Conservation (phyloP, 2,888 invertebrate species). For the Polydesmus complanatus region DNA sequence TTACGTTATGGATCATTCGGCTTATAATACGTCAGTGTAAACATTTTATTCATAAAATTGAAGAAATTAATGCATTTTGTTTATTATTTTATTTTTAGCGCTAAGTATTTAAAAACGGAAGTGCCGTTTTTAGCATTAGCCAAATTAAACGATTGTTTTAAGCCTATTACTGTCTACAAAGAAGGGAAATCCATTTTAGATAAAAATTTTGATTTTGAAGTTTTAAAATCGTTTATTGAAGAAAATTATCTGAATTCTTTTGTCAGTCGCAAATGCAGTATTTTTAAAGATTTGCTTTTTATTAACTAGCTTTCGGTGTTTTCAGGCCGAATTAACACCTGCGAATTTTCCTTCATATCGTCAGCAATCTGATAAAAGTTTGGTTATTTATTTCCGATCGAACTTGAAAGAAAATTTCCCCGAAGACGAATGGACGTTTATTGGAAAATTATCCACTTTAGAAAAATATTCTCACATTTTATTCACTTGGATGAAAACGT, state of each 20-base stretch:
- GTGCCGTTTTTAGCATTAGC: neutral
- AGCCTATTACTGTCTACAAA: neutral
- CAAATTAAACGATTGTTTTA: neutral
- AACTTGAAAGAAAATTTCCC: neutral
- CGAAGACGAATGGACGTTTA: neutral
- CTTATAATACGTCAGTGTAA: neutral
- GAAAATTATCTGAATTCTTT: neutral
- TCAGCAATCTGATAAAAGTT: neutral
- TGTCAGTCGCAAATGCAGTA: neutral
- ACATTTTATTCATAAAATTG: no score
- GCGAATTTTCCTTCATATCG: neutral
- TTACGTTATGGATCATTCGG: neutral
- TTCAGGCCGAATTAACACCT: neutral
- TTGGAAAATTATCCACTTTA: neutral
- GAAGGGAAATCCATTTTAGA: neutral
- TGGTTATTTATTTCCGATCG: neutral
- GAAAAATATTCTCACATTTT: neutral
- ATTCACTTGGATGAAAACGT: slow-evolving; percentile 1
- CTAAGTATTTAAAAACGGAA: neutral
- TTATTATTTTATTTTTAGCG: neutral
- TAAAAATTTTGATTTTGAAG: neutral
- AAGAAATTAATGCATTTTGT: no score
- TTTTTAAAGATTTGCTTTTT: neutral
- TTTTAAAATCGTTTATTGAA: neutral
- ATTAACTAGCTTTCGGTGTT: neutral